Evolutionary conservation across 2,113 vertebrate genomes (phyloP), one percentile per base, ranked within the genome.

Genomic region (Pangasianodon gigas): DNA sequence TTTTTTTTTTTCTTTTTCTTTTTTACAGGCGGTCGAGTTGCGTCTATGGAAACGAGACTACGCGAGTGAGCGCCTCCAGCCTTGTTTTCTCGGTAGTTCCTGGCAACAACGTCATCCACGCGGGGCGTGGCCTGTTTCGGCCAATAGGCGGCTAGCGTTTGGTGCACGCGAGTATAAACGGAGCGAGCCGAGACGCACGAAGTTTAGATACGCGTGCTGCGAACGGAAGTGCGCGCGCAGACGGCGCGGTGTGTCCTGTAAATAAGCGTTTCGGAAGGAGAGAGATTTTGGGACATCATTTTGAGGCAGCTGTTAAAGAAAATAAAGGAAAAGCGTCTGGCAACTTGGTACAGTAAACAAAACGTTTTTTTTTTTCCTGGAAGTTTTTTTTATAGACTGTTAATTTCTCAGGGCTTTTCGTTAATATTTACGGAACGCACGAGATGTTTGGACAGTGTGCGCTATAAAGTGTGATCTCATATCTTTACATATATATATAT

Each of bases 51-150:
- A 92, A 91, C 85, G 89, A 87, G 87, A 89, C 44, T 60, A 88
- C 52, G 75, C 60, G 75, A 87, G 90, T 84, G 91, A 65, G 90
- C 91, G 93, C 93, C 93, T 94, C 90, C 92, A 91, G 94, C 93
- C 96, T 95, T 98, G 97, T 97, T 97, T 97, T 97, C 94, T 94
- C 93, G 93, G 94, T 93, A 92, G 93, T 97, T 97, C 96, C 97
- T 95, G 97, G 97, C 96, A 97, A 95, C 96, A 92, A 95, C 97
- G 97, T 96, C 96, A 97, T 92, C 91, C 90, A 48, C 93, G 93
- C 90, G 93, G 92, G 91, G 90, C 79, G 14, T 5, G 74, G 7
- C 32, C 5, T 67, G 52, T 69, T 37, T 41, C 56, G 62, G n/a
- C 95, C 96, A 96, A 96, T 96, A 93, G 90, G 46, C 2, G 75